Evolutionary conservation across 2,888 invertebrate genomes (phyloP), one percentile per base, ranked within the genome.

Genomic region (Melitaea athalia): DNA sequence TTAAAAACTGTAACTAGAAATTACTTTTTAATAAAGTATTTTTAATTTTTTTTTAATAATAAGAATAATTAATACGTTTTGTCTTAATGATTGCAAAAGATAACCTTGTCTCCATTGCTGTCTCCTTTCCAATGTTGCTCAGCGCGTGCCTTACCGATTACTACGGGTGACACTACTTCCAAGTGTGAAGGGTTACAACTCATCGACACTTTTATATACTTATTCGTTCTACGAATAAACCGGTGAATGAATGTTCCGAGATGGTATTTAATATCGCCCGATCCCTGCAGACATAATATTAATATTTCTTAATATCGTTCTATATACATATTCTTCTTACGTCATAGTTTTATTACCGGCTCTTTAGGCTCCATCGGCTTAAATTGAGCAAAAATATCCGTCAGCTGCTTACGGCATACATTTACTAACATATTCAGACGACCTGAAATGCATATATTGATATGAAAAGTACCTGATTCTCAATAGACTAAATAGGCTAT

Each of bases 101-200:
- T 49, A 63, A 91, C 92, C 86, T 94, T 93, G 68, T 95, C 95
- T 64, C 97, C 96, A 75, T 94, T 94, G 62, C 84, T 92, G 83
- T 98, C 98, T 10, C 96, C 96, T 70, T 95, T 94, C 85, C 96
- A 97, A 83, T 96, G 96, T 85, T 98, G 98, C 81, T 98, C 98
- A 1, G 98, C 98, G 73, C 95, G 94, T 5, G 96, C 95, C 86
- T 98, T 98, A 64, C 98, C 98, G 81, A 96, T 95, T 0, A 97
- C 97, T 5, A 98, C 95, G 0, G 98, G 97, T 79, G 97, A 95
- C 17, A 96, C 97, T 63, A 97, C 97, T 89, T 98, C 98, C 88
- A 99, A 94, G 85, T 99, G 98, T 11, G 98, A 98, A n/a, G 98
- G 98, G 91, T 99, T 99, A 17, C 98, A 97, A 71, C 97, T 97